These are phyloP conservation scores for Xylocopa sonorina DNA, from an alignment of 1,140 invertebrate genomes.

Conservation along the genomic window DNA sequence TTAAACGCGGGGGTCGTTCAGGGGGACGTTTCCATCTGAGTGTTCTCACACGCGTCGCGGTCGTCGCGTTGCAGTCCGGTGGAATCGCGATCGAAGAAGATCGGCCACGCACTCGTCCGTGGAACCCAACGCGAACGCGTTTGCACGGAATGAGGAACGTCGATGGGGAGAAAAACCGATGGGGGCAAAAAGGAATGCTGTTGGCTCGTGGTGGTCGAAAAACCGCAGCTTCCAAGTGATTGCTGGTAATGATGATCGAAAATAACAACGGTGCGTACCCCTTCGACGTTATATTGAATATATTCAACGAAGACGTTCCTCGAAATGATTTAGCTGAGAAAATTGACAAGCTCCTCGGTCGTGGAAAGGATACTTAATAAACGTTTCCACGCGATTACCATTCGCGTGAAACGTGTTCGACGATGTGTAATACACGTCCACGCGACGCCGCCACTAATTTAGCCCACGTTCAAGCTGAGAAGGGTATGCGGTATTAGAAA, in stretches of 20 bases:
- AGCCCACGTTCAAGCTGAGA: not conserved
- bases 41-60: not conserved
- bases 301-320: no score
- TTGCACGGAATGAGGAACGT: not conserved
- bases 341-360: not conserved
- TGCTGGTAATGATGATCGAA: not conserved
- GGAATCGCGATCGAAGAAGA: not conserved
- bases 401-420: not conserved
- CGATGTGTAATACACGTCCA: constrained; percentile 7
- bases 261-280: not conserved
- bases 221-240: not conserved
- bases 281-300: not conserved
- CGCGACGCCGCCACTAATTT: constrained; percentile 37
- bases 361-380: constrained; percentile 17
- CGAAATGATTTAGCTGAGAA: no score
- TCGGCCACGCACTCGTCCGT: not conserved
- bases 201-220: not conserved
- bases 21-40: constrained; percentile 9
- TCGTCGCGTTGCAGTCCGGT: not conserved
- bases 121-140: not conserved
- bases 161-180: not conserved
- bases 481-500: constrained; percentile 42
- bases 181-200: constrained; percentile 9
- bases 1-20: not conserved
- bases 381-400: constrained; percentile 38